Conservation (phyloP, 2,797 vertebrate species). For the Gymnodraco acuticeps region DNA sequence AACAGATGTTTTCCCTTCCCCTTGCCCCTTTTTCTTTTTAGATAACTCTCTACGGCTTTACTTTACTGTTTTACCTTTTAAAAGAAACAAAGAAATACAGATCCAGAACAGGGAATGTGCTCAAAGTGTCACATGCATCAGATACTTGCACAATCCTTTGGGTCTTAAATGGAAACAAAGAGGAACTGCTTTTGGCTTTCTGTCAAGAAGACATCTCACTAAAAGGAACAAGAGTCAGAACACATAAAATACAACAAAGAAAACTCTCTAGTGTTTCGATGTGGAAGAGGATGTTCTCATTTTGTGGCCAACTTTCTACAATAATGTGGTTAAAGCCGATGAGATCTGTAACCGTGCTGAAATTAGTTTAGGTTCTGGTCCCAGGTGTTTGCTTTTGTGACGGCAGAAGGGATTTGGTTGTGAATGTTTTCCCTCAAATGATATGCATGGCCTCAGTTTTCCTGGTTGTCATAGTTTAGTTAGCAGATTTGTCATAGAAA, state of each 20-base stretch:
- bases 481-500: conserved; percentile 41
- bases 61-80: conserved; percentile 15
- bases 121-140: conserved; percentile 49
- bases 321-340: conserved; percentile 55
- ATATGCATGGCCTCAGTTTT: conserved; percentile 10
- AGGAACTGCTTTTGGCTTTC: conserved; percentile 43
- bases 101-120: conserved; percentile 32
- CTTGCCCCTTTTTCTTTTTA: conserved; percentile 10
- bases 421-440: conserved; percentile 54
- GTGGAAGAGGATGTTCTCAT: conserved; percentile 53
- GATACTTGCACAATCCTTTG: conserved; percentile 42
- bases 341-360: conserved; percentile 49
- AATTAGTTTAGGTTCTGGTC: conserved; percentile 57
- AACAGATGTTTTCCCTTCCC: conserved; percentile 1
- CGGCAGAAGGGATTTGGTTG: conserved; percentile 39
- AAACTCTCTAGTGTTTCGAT: conserved; percentile 30
- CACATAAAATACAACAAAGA: conserved; percentile 15
- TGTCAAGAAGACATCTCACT: conserved; percentile 55
- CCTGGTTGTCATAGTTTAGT: conserved; percentile 27
- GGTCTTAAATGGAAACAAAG: conserved; percentile 65
- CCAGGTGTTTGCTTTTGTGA: conserved; percentile 62
- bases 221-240: conserved; percentile 42
- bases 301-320: conserved; percentile 35
- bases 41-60: conserved; percentile 23
- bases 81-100: conserved; percentile 27